Conservation (phyloP, 2,113 vertebrate species). For the Neolamprologus falcicula region DNA sequence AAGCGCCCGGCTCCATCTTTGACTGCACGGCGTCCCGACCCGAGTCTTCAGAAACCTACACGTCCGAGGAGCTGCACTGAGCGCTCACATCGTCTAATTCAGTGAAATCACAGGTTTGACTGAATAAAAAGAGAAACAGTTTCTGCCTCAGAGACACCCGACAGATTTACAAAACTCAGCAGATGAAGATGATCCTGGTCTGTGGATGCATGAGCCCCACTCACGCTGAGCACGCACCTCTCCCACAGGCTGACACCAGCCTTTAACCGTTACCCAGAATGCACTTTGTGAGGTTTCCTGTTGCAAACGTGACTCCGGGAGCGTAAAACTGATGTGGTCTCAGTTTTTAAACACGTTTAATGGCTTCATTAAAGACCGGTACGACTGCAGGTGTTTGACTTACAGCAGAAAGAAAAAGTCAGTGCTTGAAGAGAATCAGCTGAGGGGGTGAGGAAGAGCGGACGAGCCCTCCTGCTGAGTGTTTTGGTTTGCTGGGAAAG, state of each 20-base stretch:
- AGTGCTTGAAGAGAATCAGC: not conserved
- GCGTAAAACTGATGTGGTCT: not conserved
- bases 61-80: not conserved
- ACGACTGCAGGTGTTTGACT: not conserved
- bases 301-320: not conserved
- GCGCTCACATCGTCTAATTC: not conserved
- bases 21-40: not conserved
- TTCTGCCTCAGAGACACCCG: fast-evolving
- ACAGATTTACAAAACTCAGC: not conserved
- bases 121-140: not conserved
- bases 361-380: not conserved
- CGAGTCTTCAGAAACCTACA: not conserved
- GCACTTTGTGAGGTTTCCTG: not conserved
- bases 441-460: not conserved
- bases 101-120: not conserved
- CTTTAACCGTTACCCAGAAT: not conserved
- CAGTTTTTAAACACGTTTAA: too few species aligned
- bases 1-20: not conserved
- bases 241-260: not conserved
- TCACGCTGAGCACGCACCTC: not conserved
- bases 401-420: not conserved
- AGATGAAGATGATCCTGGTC: not conserved
- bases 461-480: not conserved
- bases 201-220: not conserved
- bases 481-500: not conserved